These are phyloP conservation scores for Xylota sylvarum DNA, from an alignment of 2,888 invertebrate genomes.

Conservation along the genomic window DNA sequence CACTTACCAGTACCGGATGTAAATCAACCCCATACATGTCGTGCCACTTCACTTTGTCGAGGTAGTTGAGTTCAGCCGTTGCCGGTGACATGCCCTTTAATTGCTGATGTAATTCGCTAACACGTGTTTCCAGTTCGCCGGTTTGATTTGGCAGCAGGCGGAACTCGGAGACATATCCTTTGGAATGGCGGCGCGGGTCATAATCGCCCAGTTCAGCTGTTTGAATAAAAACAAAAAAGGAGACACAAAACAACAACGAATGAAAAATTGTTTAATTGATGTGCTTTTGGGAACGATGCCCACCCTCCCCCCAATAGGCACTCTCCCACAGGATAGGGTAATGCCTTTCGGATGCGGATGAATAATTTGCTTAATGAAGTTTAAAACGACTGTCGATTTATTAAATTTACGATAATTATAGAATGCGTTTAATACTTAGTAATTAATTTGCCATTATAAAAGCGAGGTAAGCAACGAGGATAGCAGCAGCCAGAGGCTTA, in stretches of 20 bases:
- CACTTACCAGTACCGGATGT: constrained; percentile 96
- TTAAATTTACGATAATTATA: constrained; percentile 75
- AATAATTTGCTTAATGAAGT: constrained; percentile 76
- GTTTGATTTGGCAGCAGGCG: constrained; percentile 96
- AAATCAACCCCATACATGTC: constrained; percentile 99
- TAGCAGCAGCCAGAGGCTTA: neutral
- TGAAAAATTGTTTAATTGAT: constrained; percentile 50
- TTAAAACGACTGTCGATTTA: constrained; percentile 75
- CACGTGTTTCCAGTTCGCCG: constrained; percentile 93
- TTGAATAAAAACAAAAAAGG: constrained; percentile 79
- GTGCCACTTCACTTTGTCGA: constrained; percentile 99
- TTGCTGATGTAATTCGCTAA: constrained; percentile 95
- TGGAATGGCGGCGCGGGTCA: constrained; percentile 93
- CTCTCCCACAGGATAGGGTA: constrained; percentile 31
- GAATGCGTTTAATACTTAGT: constrained; percentile 73
- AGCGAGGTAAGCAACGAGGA: neutral
- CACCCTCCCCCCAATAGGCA: neutral
- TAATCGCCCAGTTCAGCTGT: constrained; percentile 98
- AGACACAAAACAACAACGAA: constrained; percentile 39
- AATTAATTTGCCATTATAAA: constrained; percentile 71
- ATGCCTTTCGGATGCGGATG: constrained; percentile 73
- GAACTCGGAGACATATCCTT: constrained; percentile 98
- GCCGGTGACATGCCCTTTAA: constrained; percentile 91
- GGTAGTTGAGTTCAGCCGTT: constrained; percentile 96
- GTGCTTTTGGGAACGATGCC: neutral